phyloP scores from a whole-genome alignment of 2,797 vertebrate species.

The Cossypha heuglini region DNA sequence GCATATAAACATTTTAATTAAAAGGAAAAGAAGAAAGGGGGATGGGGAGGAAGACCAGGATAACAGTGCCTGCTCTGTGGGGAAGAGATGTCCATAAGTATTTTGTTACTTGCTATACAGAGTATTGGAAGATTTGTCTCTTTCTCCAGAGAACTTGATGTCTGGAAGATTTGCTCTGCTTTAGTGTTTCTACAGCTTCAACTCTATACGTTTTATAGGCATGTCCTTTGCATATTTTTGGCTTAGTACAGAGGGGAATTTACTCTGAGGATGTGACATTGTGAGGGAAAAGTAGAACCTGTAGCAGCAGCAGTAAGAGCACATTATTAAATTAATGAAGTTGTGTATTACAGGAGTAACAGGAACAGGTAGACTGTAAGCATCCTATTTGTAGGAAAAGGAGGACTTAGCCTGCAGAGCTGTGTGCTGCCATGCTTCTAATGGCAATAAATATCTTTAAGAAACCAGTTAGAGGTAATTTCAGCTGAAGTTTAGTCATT shows the following conservation, averaged over 20 bases:
- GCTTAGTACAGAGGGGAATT: neutral
- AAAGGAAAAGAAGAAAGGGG: neutral
- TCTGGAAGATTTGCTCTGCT: neutral
- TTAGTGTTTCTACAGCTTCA: neutral
- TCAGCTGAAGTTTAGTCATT: neutral
- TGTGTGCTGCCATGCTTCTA: neutral
- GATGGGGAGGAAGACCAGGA: rapidly evolving
- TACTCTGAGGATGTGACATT: neutral
- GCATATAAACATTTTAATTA: conserved; percentile 31
- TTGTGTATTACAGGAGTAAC: neutral
- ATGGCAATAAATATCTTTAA: neutral
- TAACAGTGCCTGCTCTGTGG: rapidly evolving
- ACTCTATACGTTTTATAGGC: rapidly evolving
- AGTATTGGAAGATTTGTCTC: neutral
- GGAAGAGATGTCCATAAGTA: neutral
- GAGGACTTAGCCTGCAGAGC: neutral
- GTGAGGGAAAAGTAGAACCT: neutral
- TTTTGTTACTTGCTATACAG: neutral
- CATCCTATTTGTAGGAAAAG: neutral
- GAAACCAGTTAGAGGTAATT: neutral
- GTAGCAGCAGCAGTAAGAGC: neutral
- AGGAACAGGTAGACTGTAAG: neutral
- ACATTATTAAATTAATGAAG: neutral
- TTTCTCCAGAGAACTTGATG: neutral
- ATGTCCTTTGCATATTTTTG: neutral